Evolutionary conservation across 2,888 invertebrate species (phyloP), one percentile per base, ranked within the genome.

Genomic region (Polyommatus icarus): DNA sequence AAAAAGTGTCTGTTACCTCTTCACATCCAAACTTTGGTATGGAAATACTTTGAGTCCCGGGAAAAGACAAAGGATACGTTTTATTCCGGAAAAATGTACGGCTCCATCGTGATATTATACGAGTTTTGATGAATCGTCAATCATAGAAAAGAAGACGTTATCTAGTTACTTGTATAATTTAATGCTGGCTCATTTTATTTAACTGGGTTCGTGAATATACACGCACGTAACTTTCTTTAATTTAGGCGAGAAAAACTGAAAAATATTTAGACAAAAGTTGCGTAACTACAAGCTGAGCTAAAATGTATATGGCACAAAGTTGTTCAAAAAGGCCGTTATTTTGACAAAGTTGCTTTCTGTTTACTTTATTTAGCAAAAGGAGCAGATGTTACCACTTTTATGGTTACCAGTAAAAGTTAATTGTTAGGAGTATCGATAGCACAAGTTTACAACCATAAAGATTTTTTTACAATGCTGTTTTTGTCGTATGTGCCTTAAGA

Each of bases 401-500:
- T 75, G 75, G 75, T 54, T 29, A 75, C 50, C 75, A 54, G 75
- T 75, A 75, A 54, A 75, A 75, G 75, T 75, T 75, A 75, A 75
- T 75, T 54, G 54, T 54, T 75, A 46, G 54, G 50, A 54, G 75
- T 75, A 75, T 29, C 54, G 54, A 75, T 32, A 75, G 46, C 54
- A 50, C 15, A 73, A 75, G 7, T 75, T 54, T 54, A 75, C 75
- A 75, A 54, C 50, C 24, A 3, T 18, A 18, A 18, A 15, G 18
- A 12, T 8, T 50, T 10, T 75, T 75, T 75, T 54, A 75, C 24
- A 15, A 7, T 18, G 18, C 10, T 61, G 59, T 59, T 54, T 54
- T 54, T 54, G 4, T 50, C 10, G 40, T 40, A 40, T 40, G 40
- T 40, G 10, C 10, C 10, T 46, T 10, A 46, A 46, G 12, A 10